Percentiles rank a stretch among this genome's conserved stretches.
Conservation (phyloP, 2,797 vertebrate species). For the Urosaurus nigricauda region DNA sequence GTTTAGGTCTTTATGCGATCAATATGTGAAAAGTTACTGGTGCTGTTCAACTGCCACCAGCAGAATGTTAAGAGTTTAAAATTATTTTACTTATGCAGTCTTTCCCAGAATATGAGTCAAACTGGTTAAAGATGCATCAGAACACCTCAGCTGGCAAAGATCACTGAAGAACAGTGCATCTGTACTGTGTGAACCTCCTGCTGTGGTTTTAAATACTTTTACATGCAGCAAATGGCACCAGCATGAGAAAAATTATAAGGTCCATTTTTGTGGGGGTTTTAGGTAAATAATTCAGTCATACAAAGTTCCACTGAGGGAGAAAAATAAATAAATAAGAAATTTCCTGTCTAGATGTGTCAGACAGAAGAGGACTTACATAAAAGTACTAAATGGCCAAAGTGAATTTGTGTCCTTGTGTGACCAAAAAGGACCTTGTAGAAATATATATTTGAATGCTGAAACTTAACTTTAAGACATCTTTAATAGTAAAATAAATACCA, state of each 20-base stretch:
- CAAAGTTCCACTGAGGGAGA: accelerated
- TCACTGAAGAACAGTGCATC: neutral
- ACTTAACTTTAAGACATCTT: too few relatives aligned
- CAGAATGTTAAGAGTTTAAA: neutral
- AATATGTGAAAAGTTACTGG: neutral
- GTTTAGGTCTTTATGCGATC: neutral
- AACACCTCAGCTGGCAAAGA: conserved; percentile 8
- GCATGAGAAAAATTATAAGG: neutral
- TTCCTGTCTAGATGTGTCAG: neutral
- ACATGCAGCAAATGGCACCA: neutral
- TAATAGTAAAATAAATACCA: neutral
- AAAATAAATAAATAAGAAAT: neutral
- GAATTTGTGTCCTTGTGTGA: neutral
- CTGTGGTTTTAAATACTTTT: accelerated
- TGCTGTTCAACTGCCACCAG: neutral
- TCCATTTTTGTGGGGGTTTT: neutral
- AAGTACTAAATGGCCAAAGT: neutral
- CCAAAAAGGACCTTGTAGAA: neutral
- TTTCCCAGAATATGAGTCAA: conserved; percentile 8
- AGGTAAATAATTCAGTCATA: conserved; percentile 22
- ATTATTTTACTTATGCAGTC: neutral
- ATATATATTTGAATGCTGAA: neutral
- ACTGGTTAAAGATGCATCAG: conserved; percentile 1
- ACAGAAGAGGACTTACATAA: neutral
- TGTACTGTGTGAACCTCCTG: neutral